phyloP scores from a whole-genome alignment of 2,888 invertebrate species.

The Silvanus unidentatus region DNA sequence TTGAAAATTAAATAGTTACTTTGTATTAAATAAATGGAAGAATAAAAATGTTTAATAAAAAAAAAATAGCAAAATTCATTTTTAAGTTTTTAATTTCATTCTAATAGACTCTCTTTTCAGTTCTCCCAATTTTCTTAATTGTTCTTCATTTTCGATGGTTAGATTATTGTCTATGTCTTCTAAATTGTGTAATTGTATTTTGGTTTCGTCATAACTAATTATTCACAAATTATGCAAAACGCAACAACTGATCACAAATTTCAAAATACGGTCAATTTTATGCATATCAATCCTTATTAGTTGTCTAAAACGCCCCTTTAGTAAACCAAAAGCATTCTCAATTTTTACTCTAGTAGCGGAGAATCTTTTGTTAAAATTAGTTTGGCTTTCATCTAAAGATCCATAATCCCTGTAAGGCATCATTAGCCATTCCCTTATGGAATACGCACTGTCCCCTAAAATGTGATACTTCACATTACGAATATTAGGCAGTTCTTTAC shows the following conservation, averaged over 20 bases:
- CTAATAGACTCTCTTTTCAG: background rate
- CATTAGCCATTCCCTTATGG: background rate
- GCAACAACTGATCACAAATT: constrained; percentile 27
- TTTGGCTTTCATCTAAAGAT: background rate
- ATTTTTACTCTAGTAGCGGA: constrained; percentile 25
- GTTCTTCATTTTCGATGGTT: background rate
- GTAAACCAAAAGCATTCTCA: constrained; percentile 30
- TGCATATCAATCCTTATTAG: constrained; percentile 12
- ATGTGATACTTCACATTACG: background rate
- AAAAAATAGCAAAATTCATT: too few relatives aligned
- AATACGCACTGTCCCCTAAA: background rate
- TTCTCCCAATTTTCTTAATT: background rate
- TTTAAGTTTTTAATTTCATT: background rate
- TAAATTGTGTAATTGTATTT: background rate
- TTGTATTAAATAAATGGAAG: too few relatives aligned
- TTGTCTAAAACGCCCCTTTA: constrained; percentile 25
- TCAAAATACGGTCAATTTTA: constrained; percentile 14
- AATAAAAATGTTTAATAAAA: background rate
- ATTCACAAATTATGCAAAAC: constrained; percentile 28
- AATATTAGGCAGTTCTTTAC: background rate
- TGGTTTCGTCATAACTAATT: background rate
- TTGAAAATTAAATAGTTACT: too few relatives aligned
- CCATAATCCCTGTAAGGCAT: constrained; percentile 1
- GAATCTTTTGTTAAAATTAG: constrained; percentile 20
- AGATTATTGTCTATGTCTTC: background rate